These are phyloP conservation scores for Thereva unica DNA, from an alignment of 2,888 invertebrate genomes.

Conservation along the genomic window DNA sequence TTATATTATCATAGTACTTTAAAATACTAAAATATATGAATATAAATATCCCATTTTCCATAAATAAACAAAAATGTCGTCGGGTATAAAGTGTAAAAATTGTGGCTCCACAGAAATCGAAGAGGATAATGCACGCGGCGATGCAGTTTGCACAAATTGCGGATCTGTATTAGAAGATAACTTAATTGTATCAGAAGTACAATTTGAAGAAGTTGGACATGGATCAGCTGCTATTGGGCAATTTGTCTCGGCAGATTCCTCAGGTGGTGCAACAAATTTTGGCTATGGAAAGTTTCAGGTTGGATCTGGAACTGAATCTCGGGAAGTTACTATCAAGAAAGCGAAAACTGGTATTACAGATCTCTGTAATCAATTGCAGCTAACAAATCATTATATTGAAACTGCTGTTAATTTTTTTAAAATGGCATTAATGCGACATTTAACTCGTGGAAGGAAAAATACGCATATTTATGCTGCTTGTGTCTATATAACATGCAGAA, in stretches of 20 bases:
- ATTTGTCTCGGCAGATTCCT: slow-evolving; percentile 88
- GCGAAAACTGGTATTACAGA: slow-evolving; percentile 83
- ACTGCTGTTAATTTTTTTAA: slow-evolving; percentile 94
- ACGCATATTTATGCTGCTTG: slow-evolving; percentile 95
- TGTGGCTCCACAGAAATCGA: slow-evolving; percentile 92
- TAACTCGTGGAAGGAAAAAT: slow-evolving; percentile 89
- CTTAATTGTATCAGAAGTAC: slow-evolving; percentile 94
- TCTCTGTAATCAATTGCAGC: slow-evolving; percentile 82
- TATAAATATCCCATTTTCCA: slow-evolving; percentile 44
- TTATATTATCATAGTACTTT: neutral
- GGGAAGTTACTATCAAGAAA: slow-evolving; percentile 88
- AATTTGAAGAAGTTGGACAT: slow-evolving; percentile 90
- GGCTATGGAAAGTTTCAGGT: slow-evolving; percentile 82
- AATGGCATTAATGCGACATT: slow-evolving; percentile 79
- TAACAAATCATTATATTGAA: slow-evolving; percentile 90
- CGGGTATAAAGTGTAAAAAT: slow-evolving; percentile 81
- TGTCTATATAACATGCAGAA: slow-evolving; percentile 94
- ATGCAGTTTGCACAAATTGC: slow-evolving; percentile 94
- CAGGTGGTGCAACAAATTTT: slow-evolving; percentile 76
- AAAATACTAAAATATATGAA: neutral
- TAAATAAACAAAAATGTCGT: slow-evolving; percentile 45
- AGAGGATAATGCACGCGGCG: slow-evolving; percentile 91
- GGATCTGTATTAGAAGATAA: slow-evolving; percentile 96
- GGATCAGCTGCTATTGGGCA: slow-evolving; percentile 89
- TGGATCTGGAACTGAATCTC: slow-evolving; percentile 83